Evolutionary conservation across 2,888 invertebrate species (phyloP), one percentile per base, ranked within the genome.

Genomic region (Neria commutata): DNA sequence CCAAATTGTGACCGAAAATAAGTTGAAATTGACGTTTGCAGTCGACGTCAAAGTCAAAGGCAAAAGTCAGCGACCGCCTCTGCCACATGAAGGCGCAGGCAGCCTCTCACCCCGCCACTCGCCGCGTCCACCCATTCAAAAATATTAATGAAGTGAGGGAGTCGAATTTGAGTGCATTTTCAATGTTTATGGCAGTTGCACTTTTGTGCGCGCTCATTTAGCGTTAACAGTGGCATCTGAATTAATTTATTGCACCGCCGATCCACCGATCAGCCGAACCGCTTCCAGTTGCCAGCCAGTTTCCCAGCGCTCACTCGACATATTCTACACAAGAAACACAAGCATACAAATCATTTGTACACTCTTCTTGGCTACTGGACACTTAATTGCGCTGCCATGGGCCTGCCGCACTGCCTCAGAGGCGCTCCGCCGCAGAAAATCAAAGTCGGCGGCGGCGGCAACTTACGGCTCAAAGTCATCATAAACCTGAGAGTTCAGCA

Each of bases 301-400:
- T 6, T 8, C 17, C 19, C 42, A 19, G 17, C 42, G 17, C n/a
- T 37, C 37, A 10, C 37, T n/a, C n/a, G n/a, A n/a, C n/a, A n/a
- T n/a, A n/a, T n/a, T n/a, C n/a, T n/a, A n/a, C n/a, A n/a, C n/a
- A n/a, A n/a, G n/a, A n/a, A 37, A n/a, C 37, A 4, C 37, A 6
- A 37, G 42, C 42, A 21, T 21, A 19, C 2, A 58, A 58, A 33
- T 42, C 52, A 47, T 57, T 53, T 53, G 57, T 53, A 53, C 34
- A 21, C 54, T 29, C 54, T 45, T n/a, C n/a, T 54, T 58, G 34
- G 54, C 58, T 58, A 58, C 54, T 51, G 58, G 45, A 50, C 45
- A 54, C 34, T 33, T 47, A 21, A 19, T n/a, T 51, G 51, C 29
- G 33, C 33, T 54, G 26, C 42, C 10, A 19, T n/a, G 45, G 51